Evolutionary conservation across 2,113 vertebrate genomes (phyloP).

Genomic region (Phaetusa simplex): DNA sequence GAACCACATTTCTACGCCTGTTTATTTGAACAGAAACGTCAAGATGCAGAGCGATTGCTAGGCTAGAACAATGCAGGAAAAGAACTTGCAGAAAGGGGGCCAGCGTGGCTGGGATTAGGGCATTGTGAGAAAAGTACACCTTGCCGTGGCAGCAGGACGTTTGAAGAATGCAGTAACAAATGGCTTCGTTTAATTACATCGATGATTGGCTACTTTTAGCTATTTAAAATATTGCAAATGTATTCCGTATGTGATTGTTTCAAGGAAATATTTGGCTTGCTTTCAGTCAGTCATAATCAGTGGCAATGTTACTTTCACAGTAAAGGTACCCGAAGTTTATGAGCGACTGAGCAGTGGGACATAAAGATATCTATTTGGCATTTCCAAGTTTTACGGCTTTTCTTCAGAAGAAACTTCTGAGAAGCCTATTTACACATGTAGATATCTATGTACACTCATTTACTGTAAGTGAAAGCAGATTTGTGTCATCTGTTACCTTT

Average conservation of each 20-base stretch:
- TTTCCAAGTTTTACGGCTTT: constrained; percentile 15
- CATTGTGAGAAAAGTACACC: neutral
- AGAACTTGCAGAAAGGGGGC: neutral
- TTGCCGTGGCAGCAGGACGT: neutral
- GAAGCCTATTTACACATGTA: neutral
- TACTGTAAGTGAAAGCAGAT: constrained; percentile 2
- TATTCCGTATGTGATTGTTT: neutral
- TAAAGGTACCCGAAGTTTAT: constrained; percentile 1
- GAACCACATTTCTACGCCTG: neutral
- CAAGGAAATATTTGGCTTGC: neutral
- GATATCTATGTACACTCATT: neutral
- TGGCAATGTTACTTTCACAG: neutral
- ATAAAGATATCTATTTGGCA: neutral
- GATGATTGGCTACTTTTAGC: neutral
- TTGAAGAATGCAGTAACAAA: neutral
- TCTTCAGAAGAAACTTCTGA: neutral
- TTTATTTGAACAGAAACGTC: constrained; percentile 1
- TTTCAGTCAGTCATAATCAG: neutral
- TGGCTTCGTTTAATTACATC: neutral
- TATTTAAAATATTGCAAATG: neutral
- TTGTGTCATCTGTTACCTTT: neutral
- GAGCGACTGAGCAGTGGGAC: neutral
- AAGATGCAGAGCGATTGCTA: neutral
- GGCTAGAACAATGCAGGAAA: neutral
- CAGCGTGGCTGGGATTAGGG: neutral